These are phyloP conservation scores for Beroe ovata DNA, from an alignment of 37 sponge, comb jelly and placozoan genomes.

Conservation along the genomic window DNA sequence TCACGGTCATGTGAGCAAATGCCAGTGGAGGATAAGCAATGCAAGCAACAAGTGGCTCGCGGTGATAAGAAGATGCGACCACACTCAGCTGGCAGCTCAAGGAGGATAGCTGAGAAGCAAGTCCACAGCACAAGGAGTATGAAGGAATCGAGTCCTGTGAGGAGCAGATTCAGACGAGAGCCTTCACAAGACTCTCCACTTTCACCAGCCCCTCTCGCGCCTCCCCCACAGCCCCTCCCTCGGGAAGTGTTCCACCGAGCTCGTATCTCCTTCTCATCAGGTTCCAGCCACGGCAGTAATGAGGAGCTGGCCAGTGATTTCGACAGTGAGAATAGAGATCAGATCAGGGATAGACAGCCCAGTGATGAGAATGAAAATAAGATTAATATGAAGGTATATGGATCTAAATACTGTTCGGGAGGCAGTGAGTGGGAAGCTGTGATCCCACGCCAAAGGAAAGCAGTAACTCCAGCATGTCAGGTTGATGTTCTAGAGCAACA, in stretches of 20 bases:
- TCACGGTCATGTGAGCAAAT: slow-evolving; percentile 22
- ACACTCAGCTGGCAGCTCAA: background rate
- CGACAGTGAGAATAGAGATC: background rate
- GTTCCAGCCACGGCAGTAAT: background rate
- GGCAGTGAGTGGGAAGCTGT: too few species aligned
- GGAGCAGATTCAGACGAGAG: background rate
- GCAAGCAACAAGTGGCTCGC: background rate
- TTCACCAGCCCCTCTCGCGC: background rate
- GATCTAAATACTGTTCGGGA: too few species aligned
- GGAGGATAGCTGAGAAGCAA: background rate
- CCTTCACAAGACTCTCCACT: background rate
- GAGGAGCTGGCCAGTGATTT: background rate
- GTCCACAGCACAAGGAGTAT: background rate
- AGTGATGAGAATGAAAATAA: background rate
- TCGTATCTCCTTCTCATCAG: background rate
- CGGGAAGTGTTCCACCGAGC: background rate
- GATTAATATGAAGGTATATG: too few species aligned
- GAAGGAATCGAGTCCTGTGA: background rate
- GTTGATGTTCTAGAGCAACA: too few species aligned
- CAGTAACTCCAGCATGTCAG: too few species aligned
- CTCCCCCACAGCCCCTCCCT: background rate
- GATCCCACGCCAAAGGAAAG: too few species aligned
- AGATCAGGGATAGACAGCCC: background rate
- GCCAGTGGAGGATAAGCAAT: background rate
- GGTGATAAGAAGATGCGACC: background rate